phyloP scores from a whole-genome alignment of 2,888 invertebrate species.

The Spialia ferax region DNA sequence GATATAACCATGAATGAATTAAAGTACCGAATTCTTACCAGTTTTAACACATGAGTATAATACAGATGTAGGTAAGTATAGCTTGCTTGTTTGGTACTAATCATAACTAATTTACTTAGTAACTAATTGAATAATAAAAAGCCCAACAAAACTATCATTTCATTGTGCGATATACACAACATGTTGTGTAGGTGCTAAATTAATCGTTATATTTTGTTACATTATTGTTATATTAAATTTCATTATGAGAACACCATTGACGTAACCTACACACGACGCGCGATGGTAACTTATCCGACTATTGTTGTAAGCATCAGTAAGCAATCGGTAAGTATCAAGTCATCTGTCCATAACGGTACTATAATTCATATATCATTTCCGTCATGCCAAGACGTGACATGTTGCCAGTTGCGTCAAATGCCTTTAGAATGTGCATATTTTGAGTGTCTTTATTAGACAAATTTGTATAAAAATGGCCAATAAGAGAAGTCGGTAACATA shows the following conservation, averaged over 20 bases:
- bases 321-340: slow-evolving; percentile 62
- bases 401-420: slow-evolving; percentile 63
- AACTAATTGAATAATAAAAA: not conserved
- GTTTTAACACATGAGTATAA: no score
- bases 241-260: slow-evolving; percentile 38
- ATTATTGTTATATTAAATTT: slow-evolving; percentile 42
- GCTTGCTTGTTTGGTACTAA: not conserved
- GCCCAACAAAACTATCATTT: not conserved
- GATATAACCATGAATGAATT: not conserved
- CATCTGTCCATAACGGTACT: slow-evolving; percentile 64
- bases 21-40: no score
- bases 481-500: slow-evolving; percentile 39
- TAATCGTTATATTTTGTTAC: slow-evolving; percentile 33
- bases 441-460: slow-evolving; percentile 49
- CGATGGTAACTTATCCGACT: slow-evolving; percentile 39
- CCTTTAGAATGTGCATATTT: slow-evolving; percentile 61
- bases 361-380: slow-evolving; percentile 67
- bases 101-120: not conserved
- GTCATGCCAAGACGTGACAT: slow-evolving; percentile 59
- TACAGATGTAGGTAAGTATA: no score
- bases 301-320: slow-evolving; percentile 40
- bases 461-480: slow-evolving; percentile 42
- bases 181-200: slow-evolving; percentile 38
- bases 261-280: slow-evolving; percentile 38
- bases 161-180: slow-evolving; percentile 26